Conservation (phyloP, 2,113 vertebrate species). For the Anseranas semipalmata region DNA sequence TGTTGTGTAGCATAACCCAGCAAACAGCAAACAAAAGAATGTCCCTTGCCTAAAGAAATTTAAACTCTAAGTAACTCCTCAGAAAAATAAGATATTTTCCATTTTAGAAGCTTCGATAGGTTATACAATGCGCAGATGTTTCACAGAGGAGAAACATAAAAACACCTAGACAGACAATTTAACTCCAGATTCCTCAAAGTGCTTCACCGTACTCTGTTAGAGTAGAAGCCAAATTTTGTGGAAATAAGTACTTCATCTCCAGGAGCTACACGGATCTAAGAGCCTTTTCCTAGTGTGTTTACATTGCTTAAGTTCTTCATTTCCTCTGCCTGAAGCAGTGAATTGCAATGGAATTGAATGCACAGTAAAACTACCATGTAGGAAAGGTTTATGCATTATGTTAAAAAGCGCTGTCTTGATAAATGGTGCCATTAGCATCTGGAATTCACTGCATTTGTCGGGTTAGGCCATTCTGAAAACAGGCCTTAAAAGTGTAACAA, state of each 20-base stretch:
- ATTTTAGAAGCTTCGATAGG: not conserved
- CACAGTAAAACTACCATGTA: slow-evolving; percentile 69
- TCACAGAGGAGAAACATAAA: slow-evolving; percentile 7
- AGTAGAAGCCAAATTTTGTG: slow-evolving; percentile 8
- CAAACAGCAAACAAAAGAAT: not conserved
- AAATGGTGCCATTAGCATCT: slow-evolving; percentile 78
- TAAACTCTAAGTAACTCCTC: not conserved
- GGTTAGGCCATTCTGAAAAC: slow-evolving; percentile 65
- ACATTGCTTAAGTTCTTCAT: slow-evolving; percentile 72
- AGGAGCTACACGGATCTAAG: slow-evolving; percentile 15
- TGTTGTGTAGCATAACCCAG: not conserved
- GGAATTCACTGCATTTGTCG: slow-evolving; percentile 66
- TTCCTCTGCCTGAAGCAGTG: slow-evolving; percentile 69
- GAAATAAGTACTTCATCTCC: slow-evolving; percentile 49
- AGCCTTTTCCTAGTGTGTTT: slow-evolving; percentile 70
- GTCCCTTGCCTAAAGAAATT: not conserved
- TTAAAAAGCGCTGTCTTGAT: slow-evolving; percentile 77
- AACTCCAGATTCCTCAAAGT: not conserved
- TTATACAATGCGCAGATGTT: not conserved
- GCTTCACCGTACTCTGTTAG: not conserved
- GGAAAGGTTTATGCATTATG: slow-evolving; percentile 77
- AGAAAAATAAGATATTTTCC: not conserved
- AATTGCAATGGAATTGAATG: slow-evolving; percentile 74
- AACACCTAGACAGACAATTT: not conserved
- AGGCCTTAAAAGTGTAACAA: slow-evolving; percentile 74